Percentiles rank a stretch among this genome's conserved stretches.
These are phyloP conservation scores for Herminia tarsipennalis DNA, from an alignment of 2,888 invertebrate genomes.

Conservation along the genomic window DNA sequence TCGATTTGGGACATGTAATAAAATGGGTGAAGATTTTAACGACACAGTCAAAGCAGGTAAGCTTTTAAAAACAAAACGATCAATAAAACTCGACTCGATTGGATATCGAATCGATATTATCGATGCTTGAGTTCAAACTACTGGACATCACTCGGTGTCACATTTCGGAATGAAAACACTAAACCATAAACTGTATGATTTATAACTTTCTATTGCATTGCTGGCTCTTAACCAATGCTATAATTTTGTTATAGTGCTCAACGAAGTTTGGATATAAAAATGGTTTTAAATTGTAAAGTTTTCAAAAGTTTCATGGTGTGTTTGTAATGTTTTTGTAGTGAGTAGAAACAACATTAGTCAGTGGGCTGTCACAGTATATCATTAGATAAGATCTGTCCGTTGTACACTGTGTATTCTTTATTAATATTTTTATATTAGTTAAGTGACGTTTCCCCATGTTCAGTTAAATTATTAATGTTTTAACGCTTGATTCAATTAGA, in stretches of 20 bases:
- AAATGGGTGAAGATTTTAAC: slow-evolving; percentile 34
- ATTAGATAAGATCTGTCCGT: slow-evolving; percentile 54
- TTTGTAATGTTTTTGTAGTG: slow-evolving; percentile 34
- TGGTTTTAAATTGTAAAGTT: slow-evolving; percentile 15
- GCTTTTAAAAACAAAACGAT: slow-evolving; percentile 39
- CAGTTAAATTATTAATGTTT: slow-evolving; percentile 32
- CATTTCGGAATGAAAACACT: slow-evolving; percentile 18
- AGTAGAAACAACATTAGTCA: slow-evolving; percentile 51
- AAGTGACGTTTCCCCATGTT: slow-evolving; percentile 45
- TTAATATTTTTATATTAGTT: slow-evolving; percentile 54
- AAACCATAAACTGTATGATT: slow-evolving; percentile 5
- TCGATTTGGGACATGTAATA: slow-evolving; percentile 27
- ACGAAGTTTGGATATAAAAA: slow-evolving; percentile 14
- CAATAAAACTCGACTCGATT: slow-evolving; percentile 38
- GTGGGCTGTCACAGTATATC: slow-evolving; percentile 53
- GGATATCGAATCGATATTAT: slow-evolving; percentile 36
- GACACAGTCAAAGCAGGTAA: slow-evolving; percentile 37
- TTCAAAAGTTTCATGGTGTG: slow-evolving; percentile 13
- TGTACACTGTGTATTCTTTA: slow-evolving; percentile 46
- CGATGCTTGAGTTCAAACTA: slow-evolving; percentile 40
- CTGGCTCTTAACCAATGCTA: not conserved
- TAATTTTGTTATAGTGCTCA: not conserved
- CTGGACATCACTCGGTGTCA: slow-evolving; percentile 45
- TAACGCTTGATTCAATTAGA: slow-evolving; percentile 30
- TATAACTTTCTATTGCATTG: slow-evolving; percentile 15